Evolutionary conservation across 2,888 invertebrate genomes (phyloP), one percentile per base, ranked within the genome.

Genomic region (Chymomyza caudatula): DNA sequence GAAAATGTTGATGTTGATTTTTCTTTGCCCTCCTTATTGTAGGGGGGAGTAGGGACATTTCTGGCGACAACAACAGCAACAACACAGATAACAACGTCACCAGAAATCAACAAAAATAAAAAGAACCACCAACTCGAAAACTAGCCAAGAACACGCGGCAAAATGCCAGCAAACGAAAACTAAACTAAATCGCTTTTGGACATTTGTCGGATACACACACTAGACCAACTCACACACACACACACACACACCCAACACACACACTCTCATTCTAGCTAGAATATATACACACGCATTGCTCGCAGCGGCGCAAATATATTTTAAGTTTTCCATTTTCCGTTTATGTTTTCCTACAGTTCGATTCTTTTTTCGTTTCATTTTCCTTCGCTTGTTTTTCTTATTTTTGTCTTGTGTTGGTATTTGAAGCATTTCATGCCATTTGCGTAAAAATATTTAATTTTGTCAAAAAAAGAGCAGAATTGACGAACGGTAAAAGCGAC

Each of bases 401-500:
- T 37, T 6, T n/a, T 13, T 44, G 42, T 52, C 49, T 37, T 58
- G 22, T 25, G 22, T 19, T 47, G 15, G 47, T 19, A 47, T 19
- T 37, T 51, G 23, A 47, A 69, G 63, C 63, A 54, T 69, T 63
- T 54, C 23, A 56, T 65, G 60, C 65, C 71, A 60, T 53, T 43
- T 43, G 25, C 61, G 51, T 69, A 66, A 73, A 83, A 70, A 79
- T 78, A 69, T 83, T 80, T 81, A 69, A 85, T 82, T 86, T 84
- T 81, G 82, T 74, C 77, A 68, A 68, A 66, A 60, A 66, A 37
- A 25, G 29, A 37, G 52, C 3, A 20, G 54, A 11, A 57, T 43
- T 8, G 22, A 44, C 58, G 63, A 49, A 61, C 51, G 63, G 62
- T 43, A 66, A 54, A 60, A 67, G 65, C 67, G 59, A 69, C 73